Base-by-base conservation (phyloP, 2,113 vertebrate genomes). In the Chauna torquata region DNA sequence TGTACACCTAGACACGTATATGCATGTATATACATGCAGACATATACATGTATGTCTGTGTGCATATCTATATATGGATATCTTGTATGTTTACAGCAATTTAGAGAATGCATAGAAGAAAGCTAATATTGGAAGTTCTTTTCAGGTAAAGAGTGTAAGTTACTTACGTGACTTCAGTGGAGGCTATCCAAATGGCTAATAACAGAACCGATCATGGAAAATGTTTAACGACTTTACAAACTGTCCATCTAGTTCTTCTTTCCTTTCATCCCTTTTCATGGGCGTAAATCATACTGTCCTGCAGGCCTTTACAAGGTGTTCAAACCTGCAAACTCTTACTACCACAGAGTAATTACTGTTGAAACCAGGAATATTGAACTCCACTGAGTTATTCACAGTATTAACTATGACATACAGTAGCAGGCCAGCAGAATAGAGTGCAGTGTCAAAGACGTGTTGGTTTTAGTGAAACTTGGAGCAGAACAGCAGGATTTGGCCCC, bases 21-120 rank as follows among this genome's bases (percentile, higher is more conserved):
- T 65, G 49, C 55, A 30, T 50, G 59, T 75, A 18, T 47, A 34
- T 62, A 84, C 74, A 79, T 49, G 17, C 62, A 42, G 38, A 83
- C 45, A 16, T 3, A 5, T 34, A 3, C 9, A 0, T 36, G 12
- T 54, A 34, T 76, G 10, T 42, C 42, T 34, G 12, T 45, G 65
- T 64, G 10, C 44, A 11, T 68, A 23, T 74, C 62, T 70, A 36
- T 80, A 49, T 83, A 83, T 89, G 88, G 77, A 28, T 87, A 52
- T 82, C 61, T 78, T 49, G 14, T 93, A 91, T 90, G 66, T 92
- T 95, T 93, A 94, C 95, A 82, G 82, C 68, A 58, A 57, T 68
- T 75, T 57, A 47, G 61, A 62, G 78, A 74, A 76, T 17, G 58
- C 57, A 22, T 6, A 93, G 69, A 90, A 83, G 75, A 75, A 88